These are phyloP conservation scores for Prunella strophiata DNA, from an alignment of 2,797 vertebrate genomes.

Conservation along the genomic window DNA sequence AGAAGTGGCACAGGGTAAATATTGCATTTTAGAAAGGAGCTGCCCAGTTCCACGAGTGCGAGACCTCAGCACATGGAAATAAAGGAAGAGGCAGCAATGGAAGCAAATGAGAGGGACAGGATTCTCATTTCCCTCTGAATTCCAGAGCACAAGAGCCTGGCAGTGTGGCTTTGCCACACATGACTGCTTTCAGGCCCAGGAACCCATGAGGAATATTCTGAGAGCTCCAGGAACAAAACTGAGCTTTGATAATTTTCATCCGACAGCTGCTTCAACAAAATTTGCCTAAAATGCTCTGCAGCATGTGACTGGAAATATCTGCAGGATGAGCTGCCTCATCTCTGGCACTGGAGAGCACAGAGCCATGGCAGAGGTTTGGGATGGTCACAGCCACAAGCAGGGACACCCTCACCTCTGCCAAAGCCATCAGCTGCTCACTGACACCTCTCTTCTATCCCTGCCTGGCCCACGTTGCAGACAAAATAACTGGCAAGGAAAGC, in stretches of 20 bases:
- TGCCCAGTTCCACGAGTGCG: background rate
- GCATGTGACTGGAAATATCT: constrained; percentile 71
- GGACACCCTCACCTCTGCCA: background rate
- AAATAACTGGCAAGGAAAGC: rapidly evolving
- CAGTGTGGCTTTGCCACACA: constrained; percentile 73
- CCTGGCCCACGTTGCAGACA: rapidly evolving
- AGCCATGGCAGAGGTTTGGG: background rate
- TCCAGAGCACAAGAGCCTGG: constrained; percentile 54
- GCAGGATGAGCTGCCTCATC: background rate
- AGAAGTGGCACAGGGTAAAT: constrained; percentile 7
- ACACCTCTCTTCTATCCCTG: rapidly evolving
- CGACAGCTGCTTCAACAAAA: constrained; percentile 65
- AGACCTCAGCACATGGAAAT: constrained; percentile 1
- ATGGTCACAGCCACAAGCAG: background rate
- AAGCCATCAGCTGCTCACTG: background rate
- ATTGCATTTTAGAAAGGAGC: constrained; percentile 35
- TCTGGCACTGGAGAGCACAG: rapidly evolving
- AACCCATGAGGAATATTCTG: constrained; percentile 80
- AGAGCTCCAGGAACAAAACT: constrained; percentile 78
- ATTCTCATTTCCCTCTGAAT: constrained; percentile 47
- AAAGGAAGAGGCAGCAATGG: constrained; percentile 30
- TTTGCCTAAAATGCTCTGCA: constrained; percentile 53
- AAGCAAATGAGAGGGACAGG: constrained; percentile 45
- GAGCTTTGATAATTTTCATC: constrained; percentile 81
- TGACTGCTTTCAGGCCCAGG: constrained; percentile 77